Conservation (phyloP, 2,888 invertebrate species). For the Lepidocyrtoides sp. region DNA sequence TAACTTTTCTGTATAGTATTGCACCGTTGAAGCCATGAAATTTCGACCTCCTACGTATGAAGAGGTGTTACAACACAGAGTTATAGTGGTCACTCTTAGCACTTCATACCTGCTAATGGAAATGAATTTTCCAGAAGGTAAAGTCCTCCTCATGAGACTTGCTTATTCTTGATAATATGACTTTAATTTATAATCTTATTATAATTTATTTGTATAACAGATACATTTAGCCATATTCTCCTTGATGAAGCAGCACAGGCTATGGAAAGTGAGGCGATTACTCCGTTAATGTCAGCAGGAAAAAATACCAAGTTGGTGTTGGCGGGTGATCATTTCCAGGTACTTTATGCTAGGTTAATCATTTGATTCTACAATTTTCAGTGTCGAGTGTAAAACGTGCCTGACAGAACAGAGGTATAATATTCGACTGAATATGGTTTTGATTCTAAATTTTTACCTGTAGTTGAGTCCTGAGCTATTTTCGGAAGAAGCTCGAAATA, state of each 20-base stretch:
- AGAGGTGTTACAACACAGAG: slow-evolving; percentile 90
- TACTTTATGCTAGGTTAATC: too few species aligned
- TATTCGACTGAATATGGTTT: slow-evolving; percentile 92
- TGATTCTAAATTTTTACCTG: slow-evolving; percentile 92
- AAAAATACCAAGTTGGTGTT: slow-evolving; percentile 92
- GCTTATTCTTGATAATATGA: too few species aligned
- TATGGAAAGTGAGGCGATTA: slow-evolving; percentile 94
- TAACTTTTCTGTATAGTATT: slow-evolving; percentile 89
- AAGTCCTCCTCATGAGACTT: too few species aligned
- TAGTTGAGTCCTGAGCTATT: slow-evolving; percentile 94
- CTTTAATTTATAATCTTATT: too few species aligned
- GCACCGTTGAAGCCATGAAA: too few species aligned
- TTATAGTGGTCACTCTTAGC: slow-evolving; percentile 93
- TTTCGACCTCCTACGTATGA: slow-evolving; percentile 91
- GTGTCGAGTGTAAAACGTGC: too few species aligned
- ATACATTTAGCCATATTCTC: slow-evolving; percentile 92
- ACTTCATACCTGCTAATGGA: too few species aligned
- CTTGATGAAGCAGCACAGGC: slow-evolving; percentile 96
- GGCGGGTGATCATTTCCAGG: slow-evolving; percentile 95
- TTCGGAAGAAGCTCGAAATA: slow-evolving; percentile 86
- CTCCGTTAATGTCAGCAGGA: slow-evolving; percentile 92
- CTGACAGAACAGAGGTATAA: slow-evolving; percentile 92
- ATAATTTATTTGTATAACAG: slow-evolving; percentile 86
- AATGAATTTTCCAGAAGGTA: too few species aligned
- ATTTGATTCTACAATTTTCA: too few species aligned